These are phyloP conservation scores for Drosophila carrolli DNA, from an alignment of 1,140 invertebrate genomes.

Conservation along the genomic window DNA sequence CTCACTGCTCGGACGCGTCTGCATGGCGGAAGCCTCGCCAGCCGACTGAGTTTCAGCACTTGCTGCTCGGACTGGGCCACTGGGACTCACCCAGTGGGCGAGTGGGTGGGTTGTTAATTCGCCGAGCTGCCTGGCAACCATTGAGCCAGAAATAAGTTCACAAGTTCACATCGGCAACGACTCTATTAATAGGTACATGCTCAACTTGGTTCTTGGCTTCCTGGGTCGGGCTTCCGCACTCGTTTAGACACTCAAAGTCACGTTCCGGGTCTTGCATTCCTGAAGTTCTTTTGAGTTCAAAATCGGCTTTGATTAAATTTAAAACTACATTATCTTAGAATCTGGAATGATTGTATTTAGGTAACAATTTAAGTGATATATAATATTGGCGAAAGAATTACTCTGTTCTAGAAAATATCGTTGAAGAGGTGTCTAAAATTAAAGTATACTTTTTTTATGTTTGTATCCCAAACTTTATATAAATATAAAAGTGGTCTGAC, in stretches of 20 bases:
- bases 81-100: slow-evolving; percentile 44
- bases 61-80: slow-evolving; percentile 57
- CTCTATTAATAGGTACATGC: slow-evolving; percentile 77
- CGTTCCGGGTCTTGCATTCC: not conserved
- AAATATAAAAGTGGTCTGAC: too few relatives aligned
- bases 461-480: too few relatives aligned
- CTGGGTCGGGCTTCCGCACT: slow-evolving; percentile 11
- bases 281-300: not conserved
- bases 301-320: not conserved
- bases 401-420: too few relatives aligned
- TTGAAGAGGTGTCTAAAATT: too few relatives aligned
- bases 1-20: slow-evolving; percentile 62
- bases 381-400: too few relatives aligned
- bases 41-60: slow-evolving; percentile 42
- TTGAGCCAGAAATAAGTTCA: slow-evolving; percentile 77
- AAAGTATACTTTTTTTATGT: too few relatives aligned
- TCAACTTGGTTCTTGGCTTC: slow-evolving; percentile 21
- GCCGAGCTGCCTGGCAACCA: slow-evolving; percentile 70
- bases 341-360: too few relatives aligned
- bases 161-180: slow-evolving; percentile 75
- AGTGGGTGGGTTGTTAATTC: slow-evolving; percentile 65
- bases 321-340: too few relatives aligned
- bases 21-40: slow-evolving; percentile 62
- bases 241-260: not conserved
- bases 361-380: too few relatives aligned